Evolutionary conservation across 2,113 vertebrate genomes (phyloP), one percentile per base, ranked within the genome.

Genomic region (Merops nubicus): DNA sequence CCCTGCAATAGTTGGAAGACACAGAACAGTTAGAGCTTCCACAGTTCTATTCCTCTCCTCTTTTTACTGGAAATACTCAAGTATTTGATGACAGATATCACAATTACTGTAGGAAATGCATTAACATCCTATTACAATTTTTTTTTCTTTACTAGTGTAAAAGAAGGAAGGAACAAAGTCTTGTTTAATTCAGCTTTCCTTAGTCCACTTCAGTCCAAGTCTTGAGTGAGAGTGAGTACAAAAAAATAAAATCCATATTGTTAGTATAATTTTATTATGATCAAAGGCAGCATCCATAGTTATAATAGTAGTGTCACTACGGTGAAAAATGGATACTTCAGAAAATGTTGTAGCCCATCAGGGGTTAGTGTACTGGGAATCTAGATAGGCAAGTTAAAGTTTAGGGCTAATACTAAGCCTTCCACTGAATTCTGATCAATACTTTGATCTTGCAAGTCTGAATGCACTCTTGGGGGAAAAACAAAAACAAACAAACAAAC

Each of bases 311-410:
- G 31, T 77, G 54, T 86, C 75, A 88, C 51, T 60, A 33, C 60
- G 69, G 60, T 82, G 45, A 91, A 85, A 95, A 95, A 88, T 69
- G 6, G 94, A 63, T 89, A 45, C 70, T 88, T 89, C 74, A 85
- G 63, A 79, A 89, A 95, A 79, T 42, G 40, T 88, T 68, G 45
- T 42, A 88, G 29, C 57, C 57, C 57, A 72, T 91, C 43, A 93
- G 45, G 45, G 11, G 16, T 74, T 91, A 36, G 21, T 43, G 36
- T 87, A 85, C 81, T 68, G 29, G 43, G 15, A 91, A 62, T 77
- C 69, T 79, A 87, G 70, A 53, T 9, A 76, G 7, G 22, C 19
- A 85, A 91, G 31, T 75, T 85, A 82, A 65, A 33, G 7, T 63
- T 64, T 77, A 76, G 29, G 33, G 33, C 38, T 77, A 77, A 67